Base-by-base conservation (phyloP, 2,888 invertebrate species). In the Tipula lateralis region DNA sequence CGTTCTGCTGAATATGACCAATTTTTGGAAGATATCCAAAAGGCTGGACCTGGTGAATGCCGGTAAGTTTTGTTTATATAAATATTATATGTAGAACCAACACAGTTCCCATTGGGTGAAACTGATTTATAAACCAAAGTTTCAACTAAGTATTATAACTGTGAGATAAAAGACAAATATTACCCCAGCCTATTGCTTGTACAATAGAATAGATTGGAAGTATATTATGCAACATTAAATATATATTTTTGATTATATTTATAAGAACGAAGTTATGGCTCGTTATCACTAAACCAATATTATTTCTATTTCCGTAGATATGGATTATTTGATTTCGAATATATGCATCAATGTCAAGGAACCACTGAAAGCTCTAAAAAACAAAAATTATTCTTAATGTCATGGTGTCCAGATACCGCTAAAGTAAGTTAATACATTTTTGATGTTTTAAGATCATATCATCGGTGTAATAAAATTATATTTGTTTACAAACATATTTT, bases 341-440 rank as follows among this genome's bases (percentile, higher is more conserved):
- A 98, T 92, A 97, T 97, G 92, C 97, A 98, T 91, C 97, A 97
- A 91, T 97, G 97, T 90, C 97, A 98, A 91, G 98, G 98, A 90
- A 98, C 98, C 88, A 97, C 97, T 87, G 97, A 97, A 92, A 96
- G 96, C 89, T 96, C 96, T 91, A 98, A 97, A 94, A 98, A 98
- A 94, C 97, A 98, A 91, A 98, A 98, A 91, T 92, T 98, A 88
- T 97, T 99, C 93, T 94, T 98, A 90, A 97, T 99, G 96, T 97
- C 97, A 90, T 98, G 98, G 98, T 98, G 98, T 93, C 99, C 99
- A 83, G 99, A 99, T 92, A 97, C 96, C 91, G 98, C 99, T 88
- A 97, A 97, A 92, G 94, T 96, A 87, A 94, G 29, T 66, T n/a
- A n/a, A n/a, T n/a, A n/a, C n/a, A 66, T 24, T 24, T 19, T 36